Conservation (phyloP, 2,113 vertebrate genomes). For the Siniperca chuatsi region DNA sequence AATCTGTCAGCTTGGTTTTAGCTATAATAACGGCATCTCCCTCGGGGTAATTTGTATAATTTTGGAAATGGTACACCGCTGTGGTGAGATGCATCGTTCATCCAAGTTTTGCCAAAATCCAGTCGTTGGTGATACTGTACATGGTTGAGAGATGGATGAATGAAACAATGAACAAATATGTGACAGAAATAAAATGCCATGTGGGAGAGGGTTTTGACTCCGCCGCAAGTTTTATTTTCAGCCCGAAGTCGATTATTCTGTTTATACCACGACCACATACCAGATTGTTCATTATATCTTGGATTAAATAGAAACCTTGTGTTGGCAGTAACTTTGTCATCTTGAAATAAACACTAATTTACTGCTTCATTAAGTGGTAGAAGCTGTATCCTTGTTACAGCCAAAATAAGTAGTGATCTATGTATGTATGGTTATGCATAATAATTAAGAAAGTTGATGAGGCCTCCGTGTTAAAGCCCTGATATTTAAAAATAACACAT, state of each 20-base stretch:
- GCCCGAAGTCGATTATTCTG: conserved; percentile 33
- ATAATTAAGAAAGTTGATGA: conserved; percentile 10
- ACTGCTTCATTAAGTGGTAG: conserved; percentile 46
- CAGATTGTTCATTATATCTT: conserved; percentile 52
- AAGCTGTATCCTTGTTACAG: conserved; percentile 18
- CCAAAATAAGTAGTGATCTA: conserved; percentile 20
- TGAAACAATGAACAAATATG: conserved; percentile 44
- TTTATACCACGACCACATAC: conserved; percentile 48
- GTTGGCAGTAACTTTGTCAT: conserved; percentile 25
- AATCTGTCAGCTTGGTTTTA: conserved; percentile 32
- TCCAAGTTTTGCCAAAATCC: conserved; percentile 10
- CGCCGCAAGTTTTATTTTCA: conserved; percentile 33
- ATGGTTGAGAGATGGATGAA: conserved; percentile 5
- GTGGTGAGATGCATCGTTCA: neutral
- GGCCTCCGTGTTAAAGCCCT: neutral
- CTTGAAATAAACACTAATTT: conserved; percentile 57
- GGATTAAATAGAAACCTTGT: conserved; percentile 48
- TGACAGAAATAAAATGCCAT: conserved; percentile 49
- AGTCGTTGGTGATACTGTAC: neutral
- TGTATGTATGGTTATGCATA: neutral
- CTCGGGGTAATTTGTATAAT: conserved; percentile 27
- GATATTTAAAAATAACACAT: neutral
- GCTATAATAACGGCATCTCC: conserved; percentile 39
- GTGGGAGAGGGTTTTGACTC: conserved; percentile 24
- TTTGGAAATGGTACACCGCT: conserved; percentile 44